Percentiles rank a stretch among this genome's conserved stretches.
Evolutionary conservation across 2,797 vertebrate species (phyloP).

Genomic region (Sciurus carolinensis): DNA sequence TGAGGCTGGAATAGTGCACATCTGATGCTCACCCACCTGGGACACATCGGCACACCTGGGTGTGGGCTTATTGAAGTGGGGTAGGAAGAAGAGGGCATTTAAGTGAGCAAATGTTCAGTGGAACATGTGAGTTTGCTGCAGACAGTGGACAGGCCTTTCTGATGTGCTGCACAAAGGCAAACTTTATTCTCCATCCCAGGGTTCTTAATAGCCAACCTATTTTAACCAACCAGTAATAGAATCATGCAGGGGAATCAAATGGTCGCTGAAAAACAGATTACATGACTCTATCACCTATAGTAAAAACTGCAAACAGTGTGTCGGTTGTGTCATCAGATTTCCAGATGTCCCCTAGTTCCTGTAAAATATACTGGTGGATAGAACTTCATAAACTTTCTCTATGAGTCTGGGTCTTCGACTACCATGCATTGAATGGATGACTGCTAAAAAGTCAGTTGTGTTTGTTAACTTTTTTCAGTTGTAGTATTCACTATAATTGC

Average conservation of each 20-base stretch:
- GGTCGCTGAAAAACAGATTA: background rate
- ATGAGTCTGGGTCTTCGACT: background rate
- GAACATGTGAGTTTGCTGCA: background rate
- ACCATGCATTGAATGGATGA: background rate
- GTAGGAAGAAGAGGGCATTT: background rate
- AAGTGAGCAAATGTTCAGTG: background rate
- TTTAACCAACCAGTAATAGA: slow-evolving; percentile 6
- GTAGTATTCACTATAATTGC: background rate
- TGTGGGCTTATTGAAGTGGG: background rate
- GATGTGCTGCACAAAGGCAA: background rate
- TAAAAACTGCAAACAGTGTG: background rate
- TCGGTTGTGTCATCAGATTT: background rate
- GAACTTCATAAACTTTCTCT: background rate
- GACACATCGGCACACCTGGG: background rate
- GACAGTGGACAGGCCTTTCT: background rate
- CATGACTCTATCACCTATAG: background rate
- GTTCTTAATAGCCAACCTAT: background rate
- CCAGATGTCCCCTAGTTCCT: background rate
- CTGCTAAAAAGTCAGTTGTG: background rate
- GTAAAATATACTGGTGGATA: background rate
- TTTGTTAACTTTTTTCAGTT: background rate
- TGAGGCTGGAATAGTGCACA: background rate
- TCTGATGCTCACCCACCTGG: too few relatives aligned
- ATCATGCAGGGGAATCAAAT: background rate
- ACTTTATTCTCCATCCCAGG: background rate